Conservation (phyloP, 2,113 vertebrate species). For the Syngnathus floridae region DNA sequence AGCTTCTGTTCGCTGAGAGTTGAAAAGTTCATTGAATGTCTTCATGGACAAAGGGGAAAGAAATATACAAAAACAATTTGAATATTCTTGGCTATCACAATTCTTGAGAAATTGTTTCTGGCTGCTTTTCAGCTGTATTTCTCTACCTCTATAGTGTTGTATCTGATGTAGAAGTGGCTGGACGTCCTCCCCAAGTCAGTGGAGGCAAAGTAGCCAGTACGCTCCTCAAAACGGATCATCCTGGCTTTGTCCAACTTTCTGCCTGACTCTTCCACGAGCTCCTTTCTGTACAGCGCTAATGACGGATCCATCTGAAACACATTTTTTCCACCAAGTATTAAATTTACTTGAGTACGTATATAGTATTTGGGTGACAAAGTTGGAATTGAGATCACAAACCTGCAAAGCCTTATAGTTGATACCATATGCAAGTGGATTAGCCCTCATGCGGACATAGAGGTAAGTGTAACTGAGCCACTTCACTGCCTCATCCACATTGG, state of each 20-base stretch:
- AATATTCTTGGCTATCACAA: background rate
- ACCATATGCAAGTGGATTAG: constrained; percentile 93
- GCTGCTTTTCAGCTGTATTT: background rate
- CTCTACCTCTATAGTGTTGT: constrained; percentile 93
- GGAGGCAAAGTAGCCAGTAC: constrained; percentile 92
- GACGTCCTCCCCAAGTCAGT: constrained; percentile 94
- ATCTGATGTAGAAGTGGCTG: constrained; percentile 97
- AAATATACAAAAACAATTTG: constrained; percentile 39
- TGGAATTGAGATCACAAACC: constrained; percentile 60
- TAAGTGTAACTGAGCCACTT: constrained; percentile 99
- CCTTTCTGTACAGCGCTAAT: constrained; percentile 85
- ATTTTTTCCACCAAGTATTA: background rate
- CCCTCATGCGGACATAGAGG: constrained; percentile 96
- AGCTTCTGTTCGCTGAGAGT: constrained; percentile 88
- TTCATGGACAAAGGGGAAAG: constrained; percentile 58
- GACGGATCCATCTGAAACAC: constrained; percentile 81
- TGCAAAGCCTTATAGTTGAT: constrained; percentile 94
- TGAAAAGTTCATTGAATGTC: constrained; percentile 96
- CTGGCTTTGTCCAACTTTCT: constrained; percentile 90
- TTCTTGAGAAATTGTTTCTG: background rate
- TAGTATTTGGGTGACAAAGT: background rate
- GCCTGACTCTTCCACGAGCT: constrained; percentile 84
- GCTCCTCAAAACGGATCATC: constrained; percentile 97
- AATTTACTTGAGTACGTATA: background rate
- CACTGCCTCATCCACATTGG: constrained; percentile 96